Evolutionary conservation across 2,888 invertebrate species (phyloP), one percentile per base, ranked within the genome.

Genomic region (Cephus nigrinus): DNA sequence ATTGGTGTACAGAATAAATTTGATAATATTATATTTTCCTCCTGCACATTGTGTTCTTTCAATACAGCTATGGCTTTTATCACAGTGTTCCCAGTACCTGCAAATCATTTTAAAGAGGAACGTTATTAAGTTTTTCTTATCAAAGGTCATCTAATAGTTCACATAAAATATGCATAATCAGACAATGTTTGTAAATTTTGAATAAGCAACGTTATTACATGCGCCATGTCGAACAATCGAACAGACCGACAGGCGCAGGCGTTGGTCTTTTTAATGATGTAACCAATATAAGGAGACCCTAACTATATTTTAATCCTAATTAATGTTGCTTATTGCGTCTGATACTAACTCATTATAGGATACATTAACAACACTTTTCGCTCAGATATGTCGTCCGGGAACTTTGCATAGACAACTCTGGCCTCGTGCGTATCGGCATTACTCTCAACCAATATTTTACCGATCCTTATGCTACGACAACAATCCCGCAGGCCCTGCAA

Each of bases 341-440:
- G 33, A 82, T 84, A 92, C 93, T 92, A 90, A 94, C 98, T 98
- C 98, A 99, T 98, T 78, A 99, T 99, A 12, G 99, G 99, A 92
- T 99, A 99, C 97, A 99, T 98, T 4, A 99, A 94, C 73, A 99
- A 93, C 69, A 99, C 98, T 90, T 95, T 95, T 85, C 99, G 93
- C 76, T 95, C 94, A 0, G 96, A 94, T 82, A 99, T 98, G 90
- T 99, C 99, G 83, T 98, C 98, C 0, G 99, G 99, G 90, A 99
- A 98, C 90, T 99, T 96, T 9, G 99, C 97, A 91, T 99, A 99
- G 3, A 99, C 98, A 1, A 99, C 98, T 89, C 96, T 95, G 0
- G 99, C 99, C 90, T 98, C 98, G 87, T 99, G 98, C 0, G 98
- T 98, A 87, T 99, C 98, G 12, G 96, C 96, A 93, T 99, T 98